Percentiles rank a stretch among this genome's conserved stretches.
phyloP scores from a whole-genome alignment of 2,113 vertebrate species.

The Varanus komodoensis region DNA sequence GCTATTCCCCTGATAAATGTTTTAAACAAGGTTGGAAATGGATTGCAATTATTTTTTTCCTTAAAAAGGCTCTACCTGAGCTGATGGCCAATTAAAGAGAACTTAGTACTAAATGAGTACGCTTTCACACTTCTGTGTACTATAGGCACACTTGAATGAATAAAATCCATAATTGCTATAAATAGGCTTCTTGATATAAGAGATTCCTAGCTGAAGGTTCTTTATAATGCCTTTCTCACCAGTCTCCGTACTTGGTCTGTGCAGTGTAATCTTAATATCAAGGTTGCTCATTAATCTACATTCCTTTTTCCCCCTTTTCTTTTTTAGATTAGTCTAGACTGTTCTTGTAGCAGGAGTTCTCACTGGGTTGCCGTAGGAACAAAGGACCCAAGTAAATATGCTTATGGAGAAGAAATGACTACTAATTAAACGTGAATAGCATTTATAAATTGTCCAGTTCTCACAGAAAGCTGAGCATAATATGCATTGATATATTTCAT shows the following conservation, averaged over 20 bases:
- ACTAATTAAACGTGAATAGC: constrained; percentile 88
- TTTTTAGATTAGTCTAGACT: constrained; percentile 71
- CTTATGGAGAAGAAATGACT: constrained; percentile 88
- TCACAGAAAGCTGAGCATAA: constrained; percentile 59
- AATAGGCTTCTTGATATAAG: constrained; percentile 79
- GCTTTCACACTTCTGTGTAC: constrained; percentile 70
- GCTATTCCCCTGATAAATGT: constrained; percentile 21
- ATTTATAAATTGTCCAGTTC: constrained; percentile 77
- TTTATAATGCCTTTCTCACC: constrained; percentile 76
- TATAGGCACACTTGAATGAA: constrained; percentile 74
- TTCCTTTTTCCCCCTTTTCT: constrained; percentile 62
- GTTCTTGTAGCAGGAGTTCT: constrained; percentile 77
- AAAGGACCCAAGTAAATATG: constrained; percentile 87
- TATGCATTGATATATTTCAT: constrained; percentile 56
- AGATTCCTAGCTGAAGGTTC: constrained; percentile 74
- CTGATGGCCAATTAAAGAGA: constrained; percentile 76
- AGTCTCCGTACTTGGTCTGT: constrained; percentile 61
- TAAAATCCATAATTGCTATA: constrained; percentile 73
- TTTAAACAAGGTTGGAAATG: constrained; percentile 38
- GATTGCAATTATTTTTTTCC: constrained; percentile 45
- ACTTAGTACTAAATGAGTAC: constrained; percentile 74
- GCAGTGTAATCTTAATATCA: constrained; percentile 76
- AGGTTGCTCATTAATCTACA: constrained; percentile 90
- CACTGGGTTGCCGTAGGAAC: constrained; percentile 92
- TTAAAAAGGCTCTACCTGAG: constrained; percentile 39